A percentile compares a stretch with the other conserved stretches of the same genome.
These are phyloP conservation scores for Dyspetes luteomarginatus DNA, from an alignment of 2,888 invertebrate genomes.

Conservation along the genomic window DNA sequence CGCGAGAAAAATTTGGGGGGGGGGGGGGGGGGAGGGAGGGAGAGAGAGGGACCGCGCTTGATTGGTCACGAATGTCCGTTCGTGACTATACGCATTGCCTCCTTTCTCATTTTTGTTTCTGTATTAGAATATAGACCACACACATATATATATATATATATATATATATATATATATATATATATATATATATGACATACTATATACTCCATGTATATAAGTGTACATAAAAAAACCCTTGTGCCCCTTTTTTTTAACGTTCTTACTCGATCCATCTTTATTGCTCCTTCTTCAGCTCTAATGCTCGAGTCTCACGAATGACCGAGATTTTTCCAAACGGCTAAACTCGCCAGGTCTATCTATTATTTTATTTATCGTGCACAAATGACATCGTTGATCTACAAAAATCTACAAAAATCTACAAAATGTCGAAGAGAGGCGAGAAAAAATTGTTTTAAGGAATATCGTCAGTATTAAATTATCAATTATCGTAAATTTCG, in stretches of 20 bases:
- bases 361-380: slow-evolving; percentile 33
- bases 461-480: too few relatives aligned
- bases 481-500: too few relatives aligned
- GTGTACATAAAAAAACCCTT: slow-evolving; percentile 32
- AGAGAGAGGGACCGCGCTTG: slow-evolving; percentile 64
- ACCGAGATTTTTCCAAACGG: slow-evolving; percentile 48
- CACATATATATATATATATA: neutral
- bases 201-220: neutral
- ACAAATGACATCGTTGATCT: slow-evolving; percentile 10
- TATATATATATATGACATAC: neutral
- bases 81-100: slow-evolving; percentile 71
- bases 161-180: slow-evolving; percentile 15
- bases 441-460: too few relatives aligned
- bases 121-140: slow-evolving; percentile 12
- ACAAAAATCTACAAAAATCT: slow-evolving; percentile 22
- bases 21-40: neutral
- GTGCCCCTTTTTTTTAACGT: slow-evolving; percentile 35
- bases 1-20: slow-evolving; percentile 27
- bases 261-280: slow-evolving; percentile 17
- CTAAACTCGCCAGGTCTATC: slow-evolving; percentile 18
- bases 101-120: slow-evolving; percentile 63
- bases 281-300: slow-evolving; percentile 15
- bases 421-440: too few relatives aligned
- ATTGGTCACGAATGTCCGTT: slow-evolving; percentile 74
- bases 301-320: slow-evolving; percentile 6